These are phyloP conservation scores for Himalopsyche kuldschensis DNA, from an alignment of 2,888 invertebrate species.

Conservation along the genomic window DNA sequence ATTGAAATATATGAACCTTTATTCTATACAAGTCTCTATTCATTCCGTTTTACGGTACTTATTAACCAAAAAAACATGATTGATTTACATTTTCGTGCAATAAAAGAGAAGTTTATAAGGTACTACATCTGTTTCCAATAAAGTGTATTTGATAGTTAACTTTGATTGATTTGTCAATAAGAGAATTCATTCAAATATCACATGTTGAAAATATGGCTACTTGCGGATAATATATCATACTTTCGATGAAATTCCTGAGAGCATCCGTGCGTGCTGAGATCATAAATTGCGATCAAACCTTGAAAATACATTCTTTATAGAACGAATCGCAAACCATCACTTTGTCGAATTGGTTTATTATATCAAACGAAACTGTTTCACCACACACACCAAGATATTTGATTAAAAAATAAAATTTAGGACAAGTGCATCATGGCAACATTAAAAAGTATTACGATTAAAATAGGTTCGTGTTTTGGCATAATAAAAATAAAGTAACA, in stretches of 20 bases:
- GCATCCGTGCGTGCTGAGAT: slow-evolving; percentile 3
- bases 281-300: slow-evolving; percentile 8
- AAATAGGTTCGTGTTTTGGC: no score
- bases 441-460: no score
- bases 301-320: slow-evolving; percentile 13
- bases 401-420: no score
- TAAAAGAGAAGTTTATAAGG: no score
- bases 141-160: neutral
- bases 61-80: no score
- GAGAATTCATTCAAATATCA: neutral
- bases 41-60: no score
- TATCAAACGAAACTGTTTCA: neutral
- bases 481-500: no score
- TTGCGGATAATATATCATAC: neutral
- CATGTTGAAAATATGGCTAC: neutral
- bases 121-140: no score
- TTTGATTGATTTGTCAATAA: neutral
- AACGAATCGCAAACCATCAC: neutral
- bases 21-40: no score
- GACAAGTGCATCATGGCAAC: no score
- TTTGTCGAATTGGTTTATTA: neutral
- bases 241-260: slow-evolving; percentile 11
- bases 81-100: no score
- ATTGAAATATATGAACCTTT: no score
- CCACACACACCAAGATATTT: neutral